Conservation (phyloP, 1,140 invertebrate species). For the Tigriopus japonicus region DNA sequence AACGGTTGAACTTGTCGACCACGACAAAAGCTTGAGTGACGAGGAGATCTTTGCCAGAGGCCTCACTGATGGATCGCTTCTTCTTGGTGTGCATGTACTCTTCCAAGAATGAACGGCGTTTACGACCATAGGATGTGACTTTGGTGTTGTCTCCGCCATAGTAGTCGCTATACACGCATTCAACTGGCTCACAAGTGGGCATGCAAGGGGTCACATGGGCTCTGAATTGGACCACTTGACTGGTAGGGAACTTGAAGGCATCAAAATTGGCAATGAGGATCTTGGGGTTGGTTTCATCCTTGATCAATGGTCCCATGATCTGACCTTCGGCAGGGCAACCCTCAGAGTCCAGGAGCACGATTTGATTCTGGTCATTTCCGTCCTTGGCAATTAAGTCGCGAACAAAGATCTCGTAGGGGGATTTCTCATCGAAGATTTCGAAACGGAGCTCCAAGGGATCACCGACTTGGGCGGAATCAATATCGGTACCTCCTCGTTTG, state of each 20-base stretch:
- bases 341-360: conserved; percentile 30
- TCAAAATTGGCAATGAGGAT: conserved; percentile 32
- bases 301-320: conserved; percentile 29
- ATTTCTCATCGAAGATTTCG: conserved; percentile 29
- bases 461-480: conserved; percentile 28
- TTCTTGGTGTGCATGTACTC: neutral
- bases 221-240: conserved; percentile 34
- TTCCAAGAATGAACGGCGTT: conserved; percentile 20
- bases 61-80: conserved; percentile 1
- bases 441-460: conserved; percentile 33
- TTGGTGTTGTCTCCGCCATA: conserved; percentile 25
- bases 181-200: conserved; percentile 30
- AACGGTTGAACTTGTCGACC: conserved; percentile 28
- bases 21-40: conserved; percentile 30
- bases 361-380: conserved; percentile 31
- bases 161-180: conserved; percentile 27
- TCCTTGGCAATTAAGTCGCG: conserved; percentile 34
- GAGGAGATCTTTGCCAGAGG: conserved; percentile 24
- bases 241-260: conserved; percentile 37
- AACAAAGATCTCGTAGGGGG: conserved; percentile 36
- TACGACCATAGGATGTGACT: conserved; percentile 27
- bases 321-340: conserved; percentile 33
- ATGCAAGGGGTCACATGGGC: conserved; percentile 34
- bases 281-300: conserved; percentile 23
- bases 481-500: conserved; percentile 28